A percentile compares a stretch with the other conserved stretches of the same genome.
Conservation (phyloP, 2,888 invertebrate species). For the Drosophila picticornis region DNA sequence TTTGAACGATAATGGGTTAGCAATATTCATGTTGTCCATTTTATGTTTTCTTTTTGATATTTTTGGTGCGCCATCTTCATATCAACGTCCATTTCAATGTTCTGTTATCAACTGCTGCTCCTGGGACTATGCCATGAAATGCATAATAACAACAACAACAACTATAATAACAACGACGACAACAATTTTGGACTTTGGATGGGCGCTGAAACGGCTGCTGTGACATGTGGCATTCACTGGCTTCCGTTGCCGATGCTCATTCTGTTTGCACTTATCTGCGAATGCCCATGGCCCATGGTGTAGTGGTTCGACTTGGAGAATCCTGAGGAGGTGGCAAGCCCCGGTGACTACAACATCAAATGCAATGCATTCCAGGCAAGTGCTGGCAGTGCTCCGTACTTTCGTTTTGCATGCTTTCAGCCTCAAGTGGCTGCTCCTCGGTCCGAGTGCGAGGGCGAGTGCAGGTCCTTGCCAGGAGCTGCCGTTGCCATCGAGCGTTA, state of each 20-base stretch:
- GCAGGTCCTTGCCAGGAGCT: slow-evolving; percentile 65
- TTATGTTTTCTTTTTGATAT: slow-evolving; percentile 33
- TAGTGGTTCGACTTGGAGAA: slow-evolving; percentile 94
- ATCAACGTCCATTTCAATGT: slow-evolving; percentile 65
- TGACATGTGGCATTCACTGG: slow-evolving; percentile 76
- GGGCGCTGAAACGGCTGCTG: slow-evolving; percentile 67
- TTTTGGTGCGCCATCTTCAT: slow-evolving; percentile 54
- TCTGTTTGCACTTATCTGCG: slow-evolving; percentile 77
- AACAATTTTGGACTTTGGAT: slow-evolving; percentile 50
- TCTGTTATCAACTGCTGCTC: slow-evolving; percentile 62
- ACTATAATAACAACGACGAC: slow-evolving; percentile 10
- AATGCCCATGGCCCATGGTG: slow-evolving; percentile 55
- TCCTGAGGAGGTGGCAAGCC: slow-evolving; percentile 91
- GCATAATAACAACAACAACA: slow-evolving; percentile 51
- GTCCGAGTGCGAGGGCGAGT: slow-evolving; percentile 49
- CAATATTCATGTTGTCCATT: slow-evolving; percentile 38
- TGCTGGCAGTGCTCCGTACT: slow-evolving; percentile 58
- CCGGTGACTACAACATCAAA: slow-evolving; percentile 89
- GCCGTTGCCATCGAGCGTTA: slow-evolving; percentile 78
- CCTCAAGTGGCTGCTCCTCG: slow-evolving; percentile 51
- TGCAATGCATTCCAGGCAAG: slow-evolving; percentile 87
- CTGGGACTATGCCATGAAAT: slow-evolving; percentile 60
- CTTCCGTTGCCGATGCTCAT: slow-evolving; percentile 76
- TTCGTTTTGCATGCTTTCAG: slow-evolving; percentile 75
- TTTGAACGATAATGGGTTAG: slow-evolving; percentile 9